phyloP scores from a whole-genome alignment of 2,113 vertebrate species.

The Thamnophis sirtalis region DNA sequence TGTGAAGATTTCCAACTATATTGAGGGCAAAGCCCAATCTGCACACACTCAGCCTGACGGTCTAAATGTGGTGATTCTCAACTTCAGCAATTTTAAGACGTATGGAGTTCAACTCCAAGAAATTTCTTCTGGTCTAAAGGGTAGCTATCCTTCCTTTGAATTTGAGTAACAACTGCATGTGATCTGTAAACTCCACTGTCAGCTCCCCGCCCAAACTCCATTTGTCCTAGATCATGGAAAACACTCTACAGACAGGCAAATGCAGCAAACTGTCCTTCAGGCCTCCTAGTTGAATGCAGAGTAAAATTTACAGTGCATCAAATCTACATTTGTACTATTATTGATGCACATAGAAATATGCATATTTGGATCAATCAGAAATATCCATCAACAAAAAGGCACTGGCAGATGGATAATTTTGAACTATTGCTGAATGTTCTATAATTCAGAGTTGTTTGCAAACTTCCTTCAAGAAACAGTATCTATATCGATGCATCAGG shows the following conservation, averaged over 20 bases:
- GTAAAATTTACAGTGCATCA: not conserved
- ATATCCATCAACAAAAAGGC: not conserved
- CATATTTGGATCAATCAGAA: not conserved
- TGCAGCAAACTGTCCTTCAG: not conserved
- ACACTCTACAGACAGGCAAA: not conserved
- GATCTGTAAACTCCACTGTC: not conserved
- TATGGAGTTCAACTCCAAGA: not conserved
- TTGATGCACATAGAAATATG: not conserved
- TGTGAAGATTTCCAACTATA: not conserved
- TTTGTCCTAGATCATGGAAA: not conserved
- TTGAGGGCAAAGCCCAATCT: not conserved
- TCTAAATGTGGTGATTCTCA: not conserved
- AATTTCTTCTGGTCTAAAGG: not conserved
- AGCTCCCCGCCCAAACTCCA: not conserved
- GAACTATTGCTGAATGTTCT: not conserved
- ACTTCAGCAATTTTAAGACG: not conserved
- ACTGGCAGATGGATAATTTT: not conserved
- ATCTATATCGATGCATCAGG: not conserved
- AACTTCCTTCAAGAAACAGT: not conserved
- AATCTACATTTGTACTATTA: not conserved
- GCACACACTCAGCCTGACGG: not conserved
- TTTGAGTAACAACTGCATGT: not conserved
- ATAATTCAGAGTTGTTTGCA: not conserved
- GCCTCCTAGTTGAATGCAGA: not conserved
- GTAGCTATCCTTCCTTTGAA: not conserved